These are phyloP conservation scores for Psilanteris sp. DNA, from an alignment of 1,140 invertebrate genomes.

Conservation along the genomic window DNA sequence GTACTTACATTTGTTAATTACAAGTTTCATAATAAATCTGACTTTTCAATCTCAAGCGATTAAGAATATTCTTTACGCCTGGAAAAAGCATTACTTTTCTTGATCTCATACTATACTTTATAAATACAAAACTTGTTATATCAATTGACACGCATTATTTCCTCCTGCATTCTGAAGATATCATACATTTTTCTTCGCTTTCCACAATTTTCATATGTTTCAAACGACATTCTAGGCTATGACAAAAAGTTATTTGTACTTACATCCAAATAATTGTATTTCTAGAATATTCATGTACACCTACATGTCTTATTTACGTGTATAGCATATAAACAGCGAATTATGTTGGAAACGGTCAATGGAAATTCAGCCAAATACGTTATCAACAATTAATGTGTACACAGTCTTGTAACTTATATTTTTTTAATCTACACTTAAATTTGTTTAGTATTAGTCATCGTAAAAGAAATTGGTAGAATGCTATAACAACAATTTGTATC, in stretches of 20 bases:
- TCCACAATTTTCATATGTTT: constrained; percentile 11
- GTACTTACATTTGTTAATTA: too few species aligned
- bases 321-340: constrained; percentile 62
- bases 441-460: constrained; percentile 39
- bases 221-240: constrained; percentile 34
- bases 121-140: constrained; percentile 27
- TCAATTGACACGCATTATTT: constrained; percentile 35
- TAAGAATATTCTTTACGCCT: too few species aligned
- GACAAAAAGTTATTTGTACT: constrained; percentile 58
- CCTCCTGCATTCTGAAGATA: constrained; percentile 4
- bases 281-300: constrained; percentile 56
- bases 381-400: constrained; percentile 57
- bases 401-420: constrained; percentile 63
- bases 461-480: constrained; percentile 24
- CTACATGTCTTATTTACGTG: constrained; percentile 47
- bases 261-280: constrained; percentile 48
- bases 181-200: background rate
- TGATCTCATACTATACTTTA: background rate
- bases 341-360: constrained; percentile 62
- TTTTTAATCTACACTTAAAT: constrained; percentile 46
- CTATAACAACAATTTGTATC: constrained; percentile 18
- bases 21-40: too few species aligned
- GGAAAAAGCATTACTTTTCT: too few species aligned
- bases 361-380: constrained; percentile 53
- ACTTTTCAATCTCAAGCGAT: too few species aligned